phyloP scores from a whole-genome alignment of 2,797 vertebrate species.

The Chaetodon trifasciatus region DNA sequence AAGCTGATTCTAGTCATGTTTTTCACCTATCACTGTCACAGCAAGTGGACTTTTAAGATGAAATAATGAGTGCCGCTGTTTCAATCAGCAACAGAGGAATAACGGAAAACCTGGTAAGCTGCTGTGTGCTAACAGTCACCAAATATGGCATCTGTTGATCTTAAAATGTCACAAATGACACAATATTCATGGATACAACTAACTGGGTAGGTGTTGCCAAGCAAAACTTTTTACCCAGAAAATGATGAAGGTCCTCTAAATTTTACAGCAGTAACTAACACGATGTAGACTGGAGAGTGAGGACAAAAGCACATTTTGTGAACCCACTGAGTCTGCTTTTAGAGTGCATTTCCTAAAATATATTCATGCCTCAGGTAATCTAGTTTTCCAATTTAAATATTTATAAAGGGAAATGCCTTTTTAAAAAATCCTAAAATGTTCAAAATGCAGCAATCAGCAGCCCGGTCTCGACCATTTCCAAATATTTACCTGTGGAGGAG shows the following conservation, averaged over 20 bases:
- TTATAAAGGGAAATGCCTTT: constrained; percentile 50
- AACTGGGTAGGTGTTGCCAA: constrained; percentile 11
- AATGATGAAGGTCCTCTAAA: background rate
- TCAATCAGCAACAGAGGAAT: no score
- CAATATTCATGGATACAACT: background rate
- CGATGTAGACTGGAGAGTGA: background rate
- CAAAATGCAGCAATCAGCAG: constrained; percentile 34
- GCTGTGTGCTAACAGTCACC: background rate
- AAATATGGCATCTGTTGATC: constrained; percentile 4
- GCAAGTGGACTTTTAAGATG: background rate
- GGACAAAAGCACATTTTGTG: constrained; percentile 26
- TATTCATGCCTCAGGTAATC: constrained; percentile 59
- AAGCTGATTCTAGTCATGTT: background rate
- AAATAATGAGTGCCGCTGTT: no score
- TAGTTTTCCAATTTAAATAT: constrained; percentile 67
- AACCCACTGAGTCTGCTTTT: constrained; percentile 12
- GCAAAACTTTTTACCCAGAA: constrained; percentile 8
- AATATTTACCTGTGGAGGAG: constrained; percentile 64
- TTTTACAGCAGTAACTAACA: constrained; percentile 16
- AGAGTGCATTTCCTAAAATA: constrained; percentile 43
- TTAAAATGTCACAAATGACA: constrained; percentile 1
- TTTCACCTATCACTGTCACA: background rate
- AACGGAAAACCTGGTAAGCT: background rate
- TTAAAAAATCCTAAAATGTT: constrained; percentile 15
- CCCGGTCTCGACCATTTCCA: constrained; percentile 39